Percentiles rank a stretch among this genome's conserved stretches.
Conservation (phyloP, 2,113 vertebrate species). For the Callorhinus ursinus region DNA sequence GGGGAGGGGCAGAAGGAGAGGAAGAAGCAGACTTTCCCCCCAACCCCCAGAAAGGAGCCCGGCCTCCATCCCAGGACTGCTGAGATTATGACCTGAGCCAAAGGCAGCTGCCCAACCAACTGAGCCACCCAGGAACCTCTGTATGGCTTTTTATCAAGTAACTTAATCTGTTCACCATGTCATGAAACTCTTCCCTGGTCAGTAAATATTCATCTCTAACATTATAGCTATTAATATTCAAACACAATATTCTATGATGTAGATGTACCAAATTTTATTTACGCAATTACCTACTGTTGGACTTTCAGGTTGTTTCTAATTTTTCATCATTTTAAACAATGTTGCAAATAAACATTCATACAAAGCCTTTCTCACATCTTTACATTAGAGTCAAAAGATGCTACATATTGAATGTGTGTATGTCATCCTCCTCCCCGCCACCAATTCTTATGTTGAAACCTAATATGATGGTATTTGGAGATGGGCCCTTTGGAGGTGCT, state of each 20-base stretch:
- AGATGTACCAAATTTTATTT: slow-evolving; percentile 9
- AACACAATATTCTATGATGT: neutral
- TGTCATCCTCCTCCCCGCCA: neutral
- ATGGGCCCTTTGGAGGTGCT: neutral
- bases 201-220: neutral
- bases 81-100: too few relatives aligned
- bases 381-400: slow-evolving; percentile 1
- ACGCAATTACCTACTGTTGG: neutral
- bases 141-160: neutral
- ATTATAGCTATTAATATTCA: neutral
- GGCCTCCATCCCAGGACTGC: too few relatives aligned
- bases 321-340: neutral
- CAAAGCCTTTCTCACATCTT: neutral
- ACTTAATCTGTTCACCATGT: neutral
- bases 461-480: neutral
- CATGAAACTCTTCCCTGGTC: neutral
- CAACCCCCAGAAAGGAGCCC: too few relatives aligned
- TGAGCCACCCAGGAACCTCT: too few relatives aligned
- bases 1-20: too few relatives aligned
- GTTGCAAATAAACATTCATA: neutral
- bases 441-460: neutral
- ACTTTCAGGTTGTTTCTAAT: neutral
- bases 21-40: too few relatives aligned
- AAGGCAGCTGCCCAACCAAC: too few relatives aligned
- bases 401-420: neutral